A percentile compares a stretch with the other conserved stretches of the same genome.
Conservation (phyloP, 2,797 vertebrate species). For the Gallirallus australis region DNA sequence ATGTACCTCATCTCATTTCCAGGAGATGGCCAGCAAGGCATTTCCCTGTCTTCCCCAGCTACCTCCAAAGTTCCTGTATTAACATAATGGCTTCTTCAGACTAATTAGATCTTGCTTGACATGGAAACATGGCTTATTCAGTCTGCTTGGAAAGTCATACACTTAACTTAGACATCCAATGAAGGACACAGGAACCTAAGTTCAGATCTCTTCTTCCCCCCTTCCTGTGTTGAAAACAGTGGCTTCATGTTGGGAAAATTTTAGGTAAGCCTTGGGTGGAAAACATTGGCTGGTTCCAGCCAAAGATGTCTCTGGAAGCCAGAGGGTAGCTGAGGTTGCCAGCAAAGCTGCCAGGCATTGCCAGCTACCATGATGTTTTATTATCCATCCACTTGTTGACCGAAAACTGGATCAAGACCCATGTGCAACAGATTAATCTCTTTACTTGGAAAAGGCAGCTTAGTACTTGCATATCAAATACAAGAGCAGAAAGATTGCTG, state of each 20-base stretch:
- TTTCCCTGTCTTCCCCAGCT: background rate
- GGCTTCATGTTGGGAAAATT: background rate
- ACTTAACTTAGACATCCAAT: background rate
- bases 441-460: slow-evolving; percentile 1
- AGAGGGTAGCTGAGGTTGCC: background rate
- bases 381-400: background rate
- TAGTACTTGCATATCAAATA: background rate
- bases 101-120: background rate
- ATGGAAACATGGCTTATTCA: background rate
- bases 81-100: background rate
- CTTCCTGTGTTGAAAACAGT: background rate
- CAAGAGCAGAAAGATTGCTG: background rate
- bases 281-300: background rate
- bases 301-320: background rate
- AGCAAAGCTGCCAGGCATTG: background rate
- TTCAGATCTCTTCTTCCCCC: background rate
- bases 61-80: background rate
- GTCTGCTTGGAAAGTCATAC: background rate
- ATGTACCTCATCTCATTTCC: background rate
- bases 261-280: background rate
- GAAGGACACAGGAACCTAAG: background rate
- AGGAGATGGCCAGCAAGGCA: background rate
- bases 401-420: background rate
- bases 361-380: background rate
- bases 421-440: background rate